A percentile compares a stretch with the other conserved stretches of the same genome.
Conservation (phyloP, 2,888 invertebrate genomes). For the Celastrina argiolus region DNA sequence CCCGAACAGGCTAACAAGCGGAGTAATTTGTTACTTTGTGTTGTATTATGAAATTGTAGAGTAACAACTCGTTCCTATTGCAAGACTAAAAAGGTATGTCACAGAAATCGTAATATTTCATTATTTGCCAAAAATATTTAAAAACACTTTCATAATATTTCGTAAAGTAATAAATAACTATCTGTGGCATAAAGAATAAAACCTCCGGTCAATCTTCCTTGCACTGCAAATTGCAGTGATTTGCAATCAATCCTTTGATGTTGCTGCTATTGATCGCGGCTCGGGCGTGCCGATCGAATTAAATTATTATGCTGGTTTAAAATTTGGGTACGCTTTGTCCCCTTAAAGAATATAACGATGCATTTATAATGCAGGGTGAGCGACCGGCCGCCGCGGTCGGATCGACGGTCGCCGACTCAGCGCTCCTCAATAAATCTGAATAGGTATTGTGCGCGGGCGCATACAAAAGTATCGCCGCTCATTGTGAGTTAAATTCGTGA, state of each 20-base stretch:
- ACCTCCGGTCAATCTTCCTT: not conserved
- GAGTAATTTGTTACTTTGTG: no score
- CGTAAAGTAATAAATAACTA: not conserved
- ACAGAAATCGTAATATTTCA: no score
- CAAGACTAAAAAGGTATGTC: no score
- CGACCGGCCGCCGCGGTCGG: slow-evolving; percentile 47
- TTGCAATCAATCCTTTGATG: slow-evolving; percentile 12
- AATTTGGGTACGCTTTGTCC: slow-evolving; percentile 40
- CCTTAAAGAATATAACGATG: slow-evolving; percentile 43
- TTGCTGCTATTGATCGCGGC: not conserved
- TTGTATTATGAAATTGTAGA: no score
- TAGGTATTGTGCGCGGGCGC: slow-evolving; percentile 65
- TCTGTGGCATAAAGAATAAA: not conserved
- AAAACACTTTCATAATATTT: no score
- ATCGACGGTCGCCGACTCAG: slow-evolving; percentile 58
- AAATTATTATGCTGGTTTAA: slow-evolving; percentile 31
- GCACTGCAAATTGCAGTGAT: not conserved
- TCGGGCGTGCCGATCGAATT: slow-evolving; percentile 11
- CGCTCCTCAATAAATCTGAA: slow-evolving; percentile 61
- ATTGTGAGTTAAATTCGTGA: slow-evolving; percentile 59
- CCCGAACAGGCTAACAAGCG: no score
- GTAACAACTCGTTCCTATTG: no score
- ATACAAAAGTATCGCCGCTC: slow-evolving; percentile 57
- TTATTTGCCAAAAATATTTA: no score
- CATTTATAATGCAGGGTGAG: slow-evolving; percentile 55